These are phyloP conservation scores for Benthochromis sp. DNA, from an alignment of 2,113 vertebrate species.

Conservation along the genomic window DNA sequence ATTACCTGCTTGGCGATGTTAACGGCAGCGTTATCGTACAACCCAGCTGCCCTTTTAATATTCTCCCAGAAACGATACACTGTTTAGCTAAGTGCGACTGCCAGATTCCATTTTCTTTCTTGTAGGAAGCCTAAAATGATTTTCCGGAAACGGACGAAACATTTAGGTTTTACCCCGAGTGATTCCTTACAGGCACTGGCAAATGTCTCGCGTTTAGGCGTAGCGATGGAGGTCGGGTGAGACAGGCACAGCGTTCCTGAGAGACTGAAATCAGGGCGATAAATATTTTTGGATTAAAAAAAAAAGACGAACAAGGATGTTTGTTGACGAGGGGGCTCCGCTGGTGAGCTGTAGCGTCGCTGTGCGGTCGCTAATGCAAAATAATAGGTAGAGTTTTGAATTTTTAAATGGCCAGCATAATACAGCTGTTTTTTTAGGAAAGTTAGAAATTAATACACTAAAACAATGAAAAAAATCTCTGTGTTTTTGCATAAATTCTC, in stretches of 20 bases:
- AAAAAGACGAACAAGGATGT: background rate
- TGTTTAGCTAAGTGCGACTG: constrained; percentile 37
- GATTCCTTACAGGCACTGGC: background rate
- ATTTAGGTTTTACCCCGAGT: background rate
- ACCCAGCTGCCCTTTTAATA: background rate
- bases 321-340: constrained; percentile 12
- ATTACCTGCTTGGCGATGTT: constrained; percentile 50
- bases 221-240: background rate
- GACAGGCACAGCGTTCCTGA: background rate
- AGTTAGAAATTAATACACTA: background rate
- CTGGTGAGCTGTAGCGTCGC: constrained; percentile 36
- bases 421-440: background rate
- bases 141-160: constrained; percentile 42
- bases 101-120: constrained; percentile 74
- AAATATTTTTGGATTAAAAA: fast-evolving
- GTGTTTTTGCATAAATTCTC: background rate
- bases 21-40: background rate
- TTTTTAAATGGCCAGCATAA: background rate
- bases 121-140: constrained; percentile 43
- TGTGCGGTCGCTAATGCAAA: constrained; percentile 12
- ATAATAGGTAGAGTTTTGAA: background rate
- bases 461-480: background rate
- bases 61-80: background rate
- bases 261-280: background rate
- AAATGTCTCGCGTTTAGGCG: background rate